phyloP scores from a whole-genome alignment of 2,797 vertebrate species.

The Sphenopsis melanotis region DNA sequence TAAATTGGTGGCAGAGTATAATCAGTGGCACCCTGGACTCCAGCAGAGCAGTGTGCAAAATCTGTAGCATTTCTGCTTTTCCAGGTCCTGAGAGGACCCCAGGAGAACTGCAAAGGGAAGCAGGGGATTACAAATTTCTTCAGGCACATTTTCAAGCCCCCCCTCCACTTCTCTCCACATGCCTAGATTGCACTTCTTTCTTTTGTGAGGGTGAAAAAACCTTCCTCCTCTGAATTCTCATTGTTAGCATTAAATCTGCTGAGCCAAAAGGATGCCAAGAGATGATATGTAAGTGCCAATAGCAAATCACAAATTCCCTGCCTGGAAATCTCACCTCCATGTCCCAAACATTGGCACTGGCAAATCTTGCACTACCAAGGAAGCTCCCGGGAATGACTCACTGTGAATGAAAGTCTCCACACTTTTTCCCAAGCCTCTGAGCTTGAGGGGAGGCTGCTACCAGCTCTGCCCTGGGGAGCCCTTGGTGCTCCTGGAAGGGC shows the following conservation, averaged over 20 bases:
- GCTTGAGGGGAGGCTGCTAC: neutral
- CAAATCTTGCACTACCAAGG: neutral
- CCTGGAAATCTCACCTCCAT: neutral
- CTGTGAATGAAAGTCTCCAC: neutral
- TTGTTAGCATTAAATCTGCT: neutral
- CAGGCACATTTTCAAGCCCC: neutral
- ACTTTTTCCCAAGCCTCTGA: neutral
- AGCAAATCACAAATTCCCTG: neutral
- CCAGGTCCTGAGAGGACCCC: neutral
- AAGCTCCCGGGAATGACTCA: neutral
- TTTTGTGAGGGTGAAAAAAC: neutral
- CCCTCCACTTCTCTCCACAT: accelerated
- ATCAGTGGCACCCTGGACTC: neutral
- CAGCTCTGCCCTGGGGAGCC: neutral
- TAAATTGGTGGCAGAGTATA: neutral
- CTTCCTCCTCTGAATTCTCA: neutral
- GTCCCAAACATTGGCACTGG: neutral
- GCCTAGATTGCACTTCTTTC: neutral
- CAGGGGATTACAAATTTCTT: neutral
- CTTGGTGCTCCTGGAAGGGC: neutral
- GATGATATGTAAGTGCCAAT: neutral
- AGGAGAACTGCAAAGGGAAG: neutral
- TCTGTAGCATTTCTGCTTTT: constrained; percentile 11
- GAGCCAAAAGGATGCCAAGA: neutral
- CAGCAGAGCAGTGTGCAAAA: neutral